phyloP scores from a whole-genome alignment of 2,113 vertebrate genomes.

The Dendropsophus ebraccatus region DNA sequence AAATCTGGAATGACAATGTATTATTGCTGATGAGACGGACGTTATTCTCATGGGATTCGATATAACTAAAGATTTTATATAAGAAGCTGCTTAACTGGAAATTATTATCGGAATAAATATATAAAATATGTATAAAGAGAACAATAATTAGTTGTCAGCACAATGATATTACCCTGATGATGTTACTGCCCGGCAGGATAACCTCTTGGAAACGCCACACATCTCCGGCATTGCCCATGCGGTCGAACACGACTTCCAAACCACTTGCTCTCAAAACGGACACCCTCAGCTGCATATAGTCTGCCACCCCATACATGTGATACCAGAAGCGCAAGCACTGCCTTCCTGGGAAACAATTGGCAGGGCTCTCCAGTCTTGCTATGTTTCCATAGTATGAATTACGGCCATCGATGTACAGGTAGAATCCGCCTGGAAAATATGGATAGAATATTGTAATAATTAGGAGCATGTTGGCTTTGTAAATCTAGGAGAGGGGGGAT shows the following conservation, averaged over 20 bases:
- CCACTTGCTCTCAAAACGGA: slow-evolving; percentile 65
- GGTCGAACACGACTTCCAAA: slow-evolving; percentile 62
- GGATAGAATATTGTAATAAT: too few species aligned
- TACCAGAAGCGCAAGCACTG: slow-evolving; percentile 83
- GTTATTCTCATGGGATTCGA: too few species aligned
- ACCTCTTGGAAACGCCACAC: slow-evolving; percentile 66
- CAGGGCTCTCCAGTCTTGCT: slow-evolving; percentile 71
- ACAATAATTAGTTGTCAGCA: neutral
- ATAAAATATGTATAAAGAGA: neutral
- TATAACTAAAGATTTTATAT: too few species aligned
- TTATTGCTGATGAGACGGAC: too few species aligned
- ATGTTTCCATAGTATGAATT: slow-evolving; percentile 64
- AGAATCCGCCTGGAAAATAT: slow-evolving; percentile 74
- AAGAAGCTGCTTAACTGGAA: neutral
- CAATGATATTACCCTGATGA: slow-evolving; percentile 68
- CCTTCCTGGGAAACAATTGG: slow-evolving; percentile 67
- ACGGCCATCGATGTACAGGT: slow-evolving; percentile 76
- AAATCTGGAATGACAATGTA: slow-evolving; percentile 25
- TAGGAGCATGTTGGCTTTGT: too few species aligned
- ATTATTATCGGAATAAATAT: too few species aligned
- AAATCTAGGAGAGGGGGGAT: too few species aligned
- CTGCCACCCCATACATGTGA: slow-evolving; percentile 77
- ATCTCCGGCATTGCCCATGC: slow-evolving; percentile 69
- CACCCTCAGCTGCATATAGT: slow-evolving; percentile 71
- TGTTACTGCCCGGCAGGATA: slow-evolving; percentile 63